Base-by-base conservation (phyloP, 92 coral and sea anemone species). In the Heteractis magnifica region DNA sequence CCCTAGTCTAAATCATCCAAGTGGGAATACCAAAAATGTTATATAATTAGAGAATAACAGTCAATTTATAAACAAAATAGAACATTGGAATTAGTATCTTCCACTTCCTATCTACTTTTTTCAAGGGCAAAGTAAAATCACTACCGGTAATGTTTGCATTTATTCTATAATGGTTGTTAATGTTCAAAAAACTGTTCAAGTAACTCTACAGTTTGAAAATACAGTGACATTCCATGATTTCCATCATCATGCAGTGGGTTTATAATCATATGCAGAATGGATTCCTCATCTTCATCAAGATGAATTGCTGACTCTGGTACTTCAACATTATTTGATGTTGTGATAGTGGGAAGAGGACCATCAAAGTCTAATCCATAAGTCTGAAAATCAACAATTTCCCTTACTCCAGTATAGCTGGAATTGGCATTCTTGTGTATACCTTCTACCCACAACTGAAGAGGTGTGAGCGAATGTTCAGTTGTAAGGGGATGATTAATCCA, bases 351-450 rank as follows among this genome's bases (percentile, higher is more conserved):
- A 48, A 77, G 70, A 15, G 81, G 81, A 58, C 81, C 81, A 77
- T 77, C 81, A 77, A 52, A 77, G 55, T 77, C 81, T 52, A 77
- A 51, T 58, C 81, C 81, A 77, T 77, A 77, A 53, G 65, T 53
- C 16, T 41, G 23, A 58, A 5, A 18, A 49, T 76, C 59, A 48
- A 76, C 12, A 10, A 76, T 48, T 13, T 58, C 64, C 64, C 64
- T 58, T 13, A 58, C 64, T 58, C 64, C 51, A 48, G 49, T 71
- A 23, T 3, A 26, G 48, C 19, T 23, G 49, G 76, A 71, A 48
- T 71, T 23, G 48, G 12, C 8, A 71, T 23, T 23, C 49, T 13
- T 23, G 76, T 71, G 76, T 6, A 71, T 71, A 23, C 76, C 76
- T 23, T 71, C 76, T 26, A 71, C 51, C 76, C 76, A 71, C 19